Evolutionary conservation across 2,888 invertebrate species (phyloP).

Genomic region (Clepsis dumicolana): DNA sequence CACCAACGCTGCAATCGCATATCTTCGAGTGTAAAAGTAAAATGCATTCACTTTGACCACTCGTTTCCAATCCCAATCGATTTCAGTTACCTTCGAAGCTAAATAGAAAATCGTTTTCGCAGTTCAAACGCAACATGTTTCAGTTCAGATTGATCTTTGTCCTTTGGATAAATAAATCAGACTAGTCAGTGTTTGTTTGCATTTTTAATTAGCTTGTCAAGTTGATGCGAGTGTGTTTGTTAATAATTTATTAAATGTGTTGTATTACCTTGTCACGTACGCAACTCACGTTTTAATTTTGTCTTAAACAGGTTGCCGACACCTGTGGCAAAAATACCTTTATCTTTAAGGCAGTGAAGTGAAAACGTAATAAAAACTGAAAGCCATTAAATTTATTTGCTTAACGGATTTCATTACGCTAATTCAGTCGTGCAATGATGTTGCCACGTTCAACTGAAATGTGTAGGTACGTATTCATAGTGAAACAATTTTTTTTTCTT

Average conservation of each 20-base stretch:
- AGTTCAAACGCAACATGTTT: slow-evolving; percentile 17
- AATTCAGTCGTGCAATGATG: too few relatives aligned
- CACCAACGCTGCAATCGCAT: too few relatives aligned
- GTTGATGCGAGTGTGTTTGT: slow-evolving; percentile 53
- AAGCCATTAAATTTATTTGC: too few relatives aligned
- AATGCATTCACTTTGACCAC: not conserved
- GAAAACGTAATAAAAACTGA: slow-evolving; percentile 6
- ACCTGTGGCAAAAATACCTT: slow-evolving; percentile 29
- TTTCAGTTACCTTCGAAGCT: not conserved
- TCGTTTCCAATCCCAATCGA: not conserved
- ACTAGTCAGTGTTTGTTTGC: slow-evolving; percentile 53
- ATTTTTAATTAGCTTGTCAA: slow-evolving; percentile 71
- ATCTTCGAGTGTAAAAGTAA: not conserved
- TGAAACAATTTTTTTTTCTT: too few relatives aligned
- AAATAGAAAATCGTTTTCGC: slow-evolving; percentile 7
- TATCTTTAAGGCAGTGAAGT: not conserved
- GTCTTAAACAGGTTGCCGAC: slow-evolving; percentile 29
- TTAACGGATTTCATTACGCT: too few relatives aligned
- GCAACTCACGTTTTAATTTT: slow-evolving; percentile 40
- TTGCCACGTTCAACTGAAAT: too few relatives aligned
- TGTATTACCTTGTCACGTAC: slow-evolving; percentile 36
- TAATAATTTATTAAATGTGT: slow-evolving; percentile 39
- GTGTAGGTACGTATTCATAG: too few relatives aligned
- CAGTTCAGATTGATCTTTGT: slow-evolving; percentile 48
- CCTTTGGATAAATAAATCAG: slow-evolving; percentile 55